Evolutionary conservation across 2,888 invertebrate genomes (phyloP).

Genomic region (Schizaphis graminum): DNA sequence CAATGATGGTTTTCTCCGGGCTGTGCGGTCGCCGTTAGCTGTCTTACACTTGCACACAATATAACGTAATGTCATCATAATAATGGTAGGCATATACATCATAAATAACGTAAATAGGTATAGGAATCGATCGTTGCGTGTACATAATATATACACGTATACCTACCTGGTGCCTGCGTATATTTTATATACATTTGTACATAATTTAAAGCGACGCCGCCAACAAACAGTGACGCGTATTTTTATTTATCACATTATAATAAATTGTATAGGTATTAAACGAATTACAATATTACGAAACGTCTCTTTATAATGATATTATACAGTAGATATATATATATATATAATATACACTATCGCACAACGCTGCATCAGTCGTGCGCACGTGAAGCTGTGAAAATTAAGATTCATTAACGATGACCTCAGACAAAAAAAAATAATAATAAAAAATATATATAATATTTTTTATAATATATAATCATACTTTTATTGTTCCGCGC

Average conservation of each 20-base stretch:
- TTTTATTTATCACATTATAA: neutral
- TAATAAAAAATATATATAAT: neutral
- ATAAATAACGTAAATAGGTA: neutral
- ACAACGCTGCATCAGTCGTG: neutral
- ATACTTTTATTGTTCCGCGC: neutral
- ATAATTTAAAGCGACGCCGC: neutral
- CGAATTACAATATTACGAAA: neutral
- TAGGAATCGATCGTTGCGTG: neutral
- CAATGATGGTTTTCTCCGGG: neutral
- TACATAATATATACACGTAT: neutral
- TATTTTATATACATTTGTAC: neutral
- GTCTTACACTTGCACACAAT: neutral
- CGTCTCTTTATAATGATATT: neutral
- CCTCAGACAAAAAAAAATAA: neutral
- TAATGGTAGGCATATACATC: neutral
- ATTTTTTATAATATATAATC: neutral
- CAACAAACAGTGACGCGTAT: neutral
- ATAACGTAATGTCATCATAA: neutral
- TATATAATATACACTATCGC: neutral
- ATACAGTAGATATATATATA: neutral
- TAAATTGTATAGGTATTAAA: neutral
- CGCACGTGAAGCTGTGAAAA: neutral
- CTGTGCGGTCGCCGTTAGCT: neutral
- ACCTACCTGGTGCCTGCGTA: neutral
- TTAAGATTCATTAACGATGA: conserved; percentile 25